phyloP scores from a whole-genome alignment of 2,888 invertebrate species.

The Linyphia triangularis region DNA sequence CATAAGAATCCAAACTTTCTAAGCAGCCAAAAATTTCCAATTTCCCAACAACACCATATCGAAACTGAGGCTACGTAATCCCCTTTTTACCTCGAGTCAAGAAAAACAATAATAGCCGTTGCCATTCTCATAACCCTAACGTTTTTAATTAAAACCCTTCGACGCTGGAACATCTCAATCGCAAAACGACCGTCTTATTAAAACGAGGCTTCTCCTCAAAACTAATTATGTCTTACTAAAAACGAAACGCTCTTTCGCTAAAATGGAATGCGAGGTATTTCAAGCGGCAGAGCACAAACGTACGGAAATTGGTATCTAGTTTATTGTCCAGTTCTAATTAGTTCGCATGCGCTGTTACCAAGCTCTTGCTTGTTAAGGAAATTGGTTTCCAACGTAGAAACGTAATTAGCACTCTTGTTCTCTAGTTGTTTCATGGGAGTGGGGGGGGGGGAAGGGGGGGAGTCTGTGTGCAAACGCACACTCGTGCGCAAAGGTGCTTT shows the following conservation, averaged over 20 bases:
- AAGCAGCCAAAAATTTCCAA: too few species aligned
- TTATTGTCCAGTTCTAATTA: slow-evolving; percentile 46
- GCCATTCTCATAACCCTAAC: neutral
- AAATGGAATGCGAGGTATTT: slow-evolving; percentile 35
- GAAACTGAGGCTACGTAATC: too few species aligned
- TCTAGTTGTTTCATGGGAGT: too few species aligned
- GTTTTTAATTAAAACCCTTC: slow-evolving; percentile 34
- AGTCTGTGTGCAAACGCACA: too few species aligned
- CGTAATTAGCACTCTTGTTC: neutral
- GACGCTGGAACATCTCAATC: slow-evolving; percentile 11
- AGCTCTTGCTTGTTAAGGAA: neutral
- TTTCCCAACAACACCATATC: too few species aligned
- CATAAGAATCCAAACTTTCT: too few species aligned
- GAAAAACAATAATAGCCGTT: too few species aligned
- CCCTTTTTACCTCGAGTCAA: too few species aligned
- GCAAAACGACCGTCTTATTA: slow-evolving; percentile 34
- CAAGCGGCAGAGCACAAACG: neutral
- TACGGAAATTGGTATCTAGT: slow-evolving; percentile 18
- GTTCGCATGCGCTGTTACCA: slow-evolving; percentile 10
- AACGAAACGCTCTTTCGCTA: neutral
- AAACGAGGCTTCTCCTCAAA: neutral
- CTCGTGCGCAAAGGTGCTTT: too few species aligned
- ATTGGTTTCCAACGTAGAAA: neutral
- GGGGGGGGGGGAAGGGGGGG: too few species aligned
- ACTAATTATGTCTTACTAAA: neutral